Evolutionary conservation across 2,888 invertebrate species (phyloP).

Genomic region (Drosophila suboccidentalis): DNA sequence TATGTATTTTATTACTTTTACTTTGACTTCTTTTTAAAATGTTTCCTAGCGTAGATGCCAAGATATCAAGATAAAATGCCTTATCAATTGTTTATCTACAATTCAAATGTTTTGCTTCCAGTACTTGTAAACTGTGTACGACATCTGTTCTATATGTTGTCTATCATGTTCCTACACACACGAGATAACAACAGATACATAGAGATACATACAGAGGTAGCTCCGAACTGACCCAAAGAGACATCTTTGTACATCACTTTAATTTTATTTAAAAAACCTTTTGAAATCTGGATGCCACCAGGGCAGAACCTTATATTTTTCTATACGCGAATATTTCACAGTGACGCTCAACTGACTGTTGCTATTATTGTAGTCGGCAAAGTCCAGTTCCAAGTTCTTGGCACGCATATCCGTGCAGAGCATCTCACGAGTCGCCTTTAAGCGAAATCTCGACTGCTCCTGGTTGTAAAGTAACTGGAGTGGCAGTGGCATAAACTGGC

Average conservation of each 20-base stretch:
- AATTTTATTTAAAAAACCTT: slow-evolving; percentile 64
- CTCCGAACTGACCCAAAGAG: not conserved
- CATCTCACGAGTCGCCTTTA: slow-evolving; percentile 76
- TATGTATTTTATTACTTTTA: slow-evolving; percentile 12
- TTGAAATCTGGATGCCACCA: slow-evolving; percentile 89
- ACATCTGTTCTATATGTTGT: slow-evolving; percentile 42
- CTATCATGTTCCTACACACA: slow-evolving; percentile 13
- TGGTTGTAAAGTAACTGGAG: slow-evolving; percentile 67
- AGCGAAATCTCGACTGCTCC: slow-evolving; percentile 63
- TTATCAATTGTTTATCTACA: slow-evolving; percentile 31
- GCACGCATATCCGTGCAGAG: slow-evolving; percentile 87
- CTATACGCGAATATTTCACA: slow-evolving; percentile 86
- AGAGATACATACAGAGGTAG: too few relatives aligned
- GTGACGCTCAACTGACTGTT: slow-evolving; percentile 69
- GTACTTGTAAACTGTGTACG: slow-evolving; percentile 36
- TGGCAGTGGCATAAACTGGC: slow-evolving; percentile 80
- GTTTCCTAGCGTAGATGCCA: too few relatives aligned
- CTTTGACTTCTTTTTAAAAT: not conserved
- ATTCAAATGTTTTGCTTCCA: slow-evolving; percentile 16
- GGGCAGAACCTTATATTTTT: slow-evolving; percentile 87
- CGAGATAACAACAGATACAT: slow-evolving; percentile 33
- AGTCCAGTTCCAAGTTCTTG: slow-evolving; percentile 87
- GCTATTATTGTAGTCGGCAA: slow-evolving; percentile 85
- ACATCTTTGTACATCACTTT: not conserved
- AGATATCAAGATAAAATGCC: slow-evolving; percentile 8